A percentile compares a stretch with the other conserved stretches of the same genome.
phyloP scores from a whole-genome alignment of 2,797 vertebrate genomes.

The Myotis daubentonii region DNA sequence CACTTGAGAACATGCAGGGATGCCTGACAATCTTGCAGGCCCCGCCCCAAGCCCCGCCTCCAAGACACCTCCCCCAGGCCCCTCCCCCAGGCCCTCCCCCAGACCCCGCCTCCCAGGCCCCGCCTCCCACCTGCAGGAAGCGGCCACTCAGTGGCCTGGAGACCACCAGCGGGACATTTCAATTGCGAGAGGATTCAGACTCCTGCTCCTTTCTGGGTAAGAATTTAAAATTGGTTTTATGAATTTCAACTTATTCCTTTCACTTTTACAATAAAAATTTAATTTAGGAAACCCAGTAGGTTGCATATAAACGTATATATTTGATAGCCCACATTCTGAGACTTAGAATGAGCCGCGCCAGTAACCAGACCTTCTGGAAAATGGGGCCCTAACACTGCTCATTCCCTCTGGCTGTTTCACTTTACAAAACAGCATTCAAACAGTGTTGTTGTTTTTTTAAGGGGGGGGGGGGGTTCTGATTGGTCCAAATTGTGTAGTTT shows the following conservation, averaged over 20 bases:
- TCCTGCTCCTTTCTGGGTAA: neutral
- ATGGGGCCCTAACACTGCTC: neutral
- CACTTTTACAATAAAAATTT: neutral
- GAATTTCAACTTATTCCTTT: neutral
- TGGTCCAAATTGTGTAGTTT: neutral
- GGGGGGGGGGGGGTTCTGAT: neutral
- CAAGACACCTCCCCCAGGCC: too few relatives aligned
- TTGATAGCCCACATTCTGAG: neutral
- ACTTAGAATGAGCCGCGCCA: neutral
- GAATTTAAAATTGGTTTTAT: slow-evolving; percentile 23
- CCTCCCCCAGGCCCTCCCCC: too few relatives aligned
- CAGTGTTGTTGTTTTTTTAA: neutral
- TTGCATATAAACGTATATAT: neutral
- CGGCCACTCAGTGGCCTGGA: neutral
- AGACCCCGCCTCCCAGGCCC: too few relatives aligned
- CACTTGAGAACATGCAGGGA: neutral
- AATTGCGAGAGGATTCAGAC: neutral
- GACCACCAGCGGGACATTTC: neutral
- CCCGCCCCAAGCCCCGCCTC: neutral
- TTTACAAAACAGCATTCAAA: neutral
- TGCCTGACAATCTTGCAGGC: neutral
- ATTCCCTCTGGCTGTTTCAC: neutral
- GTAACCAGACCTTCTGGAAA: neutral
- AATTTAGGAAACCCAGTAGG: neutral
- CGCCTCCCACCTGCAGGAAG: neutral